A percentile compares a stretch with the other conserved stretches of the same genome.
Conservation (phyloP, 2,113 vertebrate species). For the Uropsilus gracilis region DNA sequence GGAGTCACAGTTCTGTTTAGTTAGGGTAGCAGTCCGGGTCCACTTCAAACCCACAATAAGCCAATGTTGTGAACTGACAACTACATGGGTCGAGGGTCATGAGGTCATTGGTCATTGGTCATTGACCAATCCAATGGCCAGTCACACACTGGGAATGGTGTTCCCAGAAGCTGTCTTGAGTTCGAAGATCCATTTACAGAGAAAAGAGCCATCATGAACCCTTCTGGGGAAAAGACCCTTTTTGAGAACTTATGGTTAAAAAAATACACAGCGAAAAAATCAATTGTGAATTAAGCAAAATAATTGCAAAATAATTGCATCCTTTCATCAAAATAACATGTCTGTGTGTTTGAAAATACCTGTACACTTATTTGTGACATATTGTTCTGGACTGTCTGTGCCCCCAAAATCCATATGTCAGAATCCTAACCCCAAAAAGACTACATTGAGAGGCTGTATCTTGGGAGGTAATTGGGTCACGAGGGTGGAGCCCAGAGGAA, state of each 20-base stretch:
- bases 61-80: too few relatives aligned
- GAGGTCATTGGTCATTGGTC: too few relatives aligned
- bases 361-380: neutral
- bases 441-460: neutral
- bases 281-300: neutral
- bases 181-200: neutral
- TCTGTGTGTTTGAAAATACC: constrained; percentile 29
- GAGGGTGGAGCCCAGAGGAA: neutral
- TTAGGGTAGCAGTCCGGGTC: accelerated
- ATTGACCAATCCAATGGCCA: neutral
- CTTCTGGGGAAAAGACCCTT: neutral
- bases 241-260: neutral
- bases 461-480: neutral
- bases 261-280: neutral
- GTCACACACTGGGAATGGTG: neutral
- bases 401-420: neutral
- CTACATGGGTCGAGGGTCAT: accelerated
- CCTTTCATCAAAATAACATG: neutral
- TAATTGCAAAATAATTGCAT: neutral
- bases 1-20: accelerated
- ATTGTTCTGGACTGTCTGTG: neutral
- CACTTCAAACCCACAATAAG: neutral
- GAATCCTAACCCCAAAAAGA: neutral
- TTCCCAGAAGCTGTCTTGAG: neutral
- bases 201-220: neutral